These are phyloP conservation scores for Pristionchus japonicus DNA, from an alignment of 2,888 invertebrate species.

Conservation along the genomic window DNA sequence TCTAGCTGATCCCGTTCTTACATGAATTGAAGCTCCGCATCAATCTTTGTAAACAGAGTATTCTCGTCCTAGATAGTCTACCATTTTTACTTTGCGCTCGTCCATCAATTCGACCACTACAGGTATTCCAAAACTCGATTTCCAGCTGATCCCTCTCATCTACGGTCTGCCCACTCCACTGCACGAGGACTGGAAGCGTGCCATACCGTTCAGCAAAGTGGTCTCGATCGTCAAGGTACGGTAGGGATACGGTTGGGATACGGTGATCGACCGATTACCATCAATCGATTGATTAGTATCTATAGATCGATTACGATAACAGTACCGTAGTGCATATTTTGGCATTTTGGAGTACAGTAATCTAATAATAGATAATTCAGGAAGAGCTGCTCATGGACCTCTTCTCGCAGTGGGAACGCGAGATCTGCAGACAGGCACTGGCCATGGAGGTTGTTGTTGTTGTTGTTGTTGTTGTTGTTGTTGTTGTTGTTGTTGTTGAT, in stretches of 20 bases:
- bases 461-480: background rate
- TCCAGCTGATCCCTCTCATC: conserved; percentile 8
- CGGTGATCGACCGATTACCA: background rate
- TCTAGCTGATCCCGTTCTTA: too few species aligned
- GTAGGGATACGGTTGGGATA: background rate
- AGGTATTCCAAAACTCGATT: too few species aligned
- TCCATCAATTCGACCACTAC: too few species aligned
- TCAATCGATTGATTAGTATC: too few species aligned
- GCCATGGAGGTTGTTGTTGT: background rate
- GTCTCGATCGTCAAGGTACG: background rate
- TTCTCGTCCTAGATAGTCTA: too few species aligned
- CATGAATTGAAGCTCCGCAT: too few species aligned
- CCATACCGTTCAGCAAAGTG: background rate
- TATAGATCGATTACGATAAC: background rate
- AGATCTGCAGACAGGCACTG: background rate
- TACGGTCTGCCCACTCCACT: conserved; percentile 3
- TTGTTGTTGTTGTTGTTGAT: too few species aligned
- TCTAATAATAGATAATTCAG: background rate
- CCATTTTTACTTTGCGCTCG: too few species aligned
- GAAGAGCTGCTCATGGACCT: background rate
- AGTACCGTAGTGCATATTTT: too few species aligned
- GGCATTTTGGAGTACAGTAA: background rate
- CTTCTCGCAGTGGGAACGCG: conserved; percentile 20
- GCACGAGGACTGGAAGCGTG: background rate
- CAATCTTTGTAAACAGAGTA: too few species aligned